These are phyloP conservation scores for Nowickia ferox DNA, from an alignment of 2,888 invertebrate genomes.

Conservation along the genomic window DNA sequence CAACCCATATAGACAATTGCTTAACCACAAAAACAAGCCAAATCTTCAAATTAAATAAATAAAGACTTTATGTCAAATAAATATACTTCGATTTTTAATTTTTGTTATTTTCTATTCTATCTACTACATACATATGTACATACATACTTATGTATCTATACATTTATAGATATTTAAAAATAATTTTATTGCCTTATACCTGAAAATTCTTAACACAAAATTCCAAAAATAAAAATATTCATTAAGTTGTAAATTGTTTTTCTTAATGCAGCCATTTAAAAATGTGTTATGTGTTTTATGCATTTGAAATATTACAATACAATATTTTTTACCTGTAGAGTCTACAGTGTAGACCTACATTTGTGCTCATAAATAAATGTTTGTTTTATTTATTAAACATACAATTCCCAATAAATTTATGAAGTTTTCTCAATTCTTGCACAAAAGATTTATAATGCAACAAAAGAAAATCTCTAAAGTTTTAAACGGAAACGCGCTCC, in stretches of 20 bases:
- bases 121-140: not conserved
- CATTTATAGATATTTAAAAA: not conserved
- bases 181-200: not conserved
- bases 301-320: slow-evolving; percentile 3
- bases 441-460: slow-evolving; percentile 53
- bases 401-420: slow-evolving; percentile 51
- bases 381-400: slow-evolving; percentile 49
- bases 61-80: too few relatives aligned
- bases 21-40: too few relatives aligned
- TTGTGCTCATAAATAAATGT: slow-evolving; percentile 34
- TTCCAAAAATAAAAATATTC: not conserved
- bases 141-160: not conserved
- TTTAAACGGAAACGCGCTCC: slow-evolving; percentile 64
- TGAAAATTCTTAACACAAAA: not conserved
- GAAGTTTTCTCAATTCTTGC: slow-evolving; percentile 41
- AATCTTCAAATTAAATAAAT: too few relatives aligned
- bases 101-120: not conserved
- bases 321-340: slow-evolving; percentile 3
- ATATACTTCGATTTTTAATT: too few relatives aligned
- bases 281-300: not conserved
- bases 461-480: slow-evolving; percentile 52
- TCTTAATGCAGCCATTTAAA: not conserved
- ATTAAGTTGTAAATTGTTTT: slow-evolving; percentile 24
- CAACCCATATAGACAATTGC: too few relatives aligned
- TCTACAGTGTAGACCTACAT: slow-evolving; percentile 27